Evolutionary conservation across 2,888 invertebrate species (phyloP).

Genomic region (Odontomyia ornata): DNA sequence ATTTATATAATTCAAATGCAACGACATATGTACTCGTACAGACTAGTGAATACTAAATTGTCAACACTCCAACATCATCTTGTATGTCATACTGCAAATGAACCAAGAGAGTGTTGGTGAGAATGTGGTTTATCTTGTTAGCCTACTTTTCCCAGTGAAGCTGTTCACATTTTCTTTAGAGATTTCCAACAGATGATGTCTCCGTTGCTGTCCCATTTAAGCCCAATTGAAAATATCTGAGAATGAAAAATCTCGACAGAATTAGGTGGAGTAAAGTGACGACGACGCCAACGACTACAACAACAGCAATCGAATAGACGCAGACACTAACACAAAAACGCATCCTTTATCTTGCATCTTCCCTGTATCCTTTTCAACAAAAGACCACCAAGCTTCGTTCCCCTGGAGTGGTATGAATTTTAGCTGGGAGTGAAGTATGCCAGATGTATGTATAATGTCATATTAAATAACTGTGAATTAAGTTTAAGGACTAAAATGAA

Average conservation of each 20-base stretch:
- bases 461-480: slow-evolving; percentile 40
- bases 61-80: slow-evolving; percentile 10
- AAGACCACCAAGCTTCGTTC: not conserved
- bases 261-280: slow-evolving; percentile 33
- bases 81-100: slow-evolving; percentile 9
- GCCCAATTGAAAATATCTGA: slow-evolving; percentile 41
- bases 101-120: not conserved
- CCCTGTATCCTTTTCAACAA: slow-evolving; percentile 30
- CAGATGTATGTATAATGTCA: slow-evolving; percentile 34
- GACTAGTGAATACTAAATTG: not conserved
- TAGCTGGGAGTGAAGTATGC: not conserved
- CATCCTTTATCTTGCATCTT: not conserved
- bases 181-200: slow-evolving; percentile 22
- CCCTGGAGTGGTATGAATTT: slow-evolving; percentile 15
- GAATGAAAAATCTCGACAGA: slow-evolving; percentile 41
- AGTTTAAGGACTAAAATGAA: slow-evolving; percentile 36
- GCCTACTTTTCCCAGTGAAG: slow-evolving; percentile 24
- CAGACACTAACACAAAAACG: not conserved
- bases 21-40: too few relatives aligned
- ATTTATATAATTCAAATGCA: too few relatives aligned
- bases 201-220: slow-evolving; percentile 33
- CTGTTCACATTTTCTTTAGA: slow-evolving; percentile 27
- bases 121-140: slow-evolving; percentile 42
- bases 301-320: not conserved
- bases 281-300: not conserved